These are phyloP conservation scores for Oreochromis niloticus DNA, from an alignment of 2,113 vertebrate genomes.

Conservation along the genomic window DNA sequence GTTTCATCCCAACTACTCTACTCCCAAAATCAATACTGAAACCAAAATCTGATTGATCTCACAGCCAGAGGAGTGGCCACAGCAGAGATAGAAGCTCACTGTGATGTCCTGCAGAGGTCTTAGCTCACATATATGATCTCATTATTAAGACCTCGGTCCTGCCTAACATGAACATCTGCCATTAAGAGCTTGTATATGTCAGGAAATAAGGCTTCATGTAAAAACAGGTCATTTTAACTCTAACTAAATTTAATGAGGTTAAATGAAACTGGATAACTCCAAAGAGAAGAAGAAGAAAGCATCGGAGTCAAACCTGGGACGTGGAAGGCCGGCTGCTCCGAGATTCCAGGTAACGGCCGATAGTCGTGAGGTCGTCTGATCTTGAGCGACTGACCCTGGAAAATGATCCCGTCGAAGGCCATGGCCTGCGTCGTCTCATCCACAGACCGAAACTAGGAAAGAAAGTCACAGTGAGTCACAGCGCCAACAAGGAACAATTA, in stretches of 20 bases:
- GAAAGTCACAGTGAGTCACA: background rate
- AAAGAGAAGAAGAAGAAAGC: background rate
- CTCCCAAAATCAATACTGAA: background rate
- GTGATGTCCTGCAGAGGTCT: background rate
- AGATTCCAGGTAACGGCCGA: constrained; percentile 73
- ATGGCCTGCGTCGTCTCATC: constrained; percentile 78
- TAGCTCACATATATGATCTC: background rate
- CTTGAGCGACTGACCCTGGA: constrained; percentile 76
- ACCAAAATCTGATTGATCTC: background rate
- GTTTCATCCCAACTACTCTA: background rate
- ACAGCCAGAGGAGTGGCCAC: background rate
- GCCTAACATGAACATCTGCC: background rate
- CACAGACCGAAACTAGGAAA: constrained; percentile 70
- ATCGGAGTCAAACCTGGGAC: constrained; percentile 63
- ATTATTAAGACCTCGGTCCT: background rate
- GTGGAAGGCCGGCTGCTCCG: constrained; percentile 74
- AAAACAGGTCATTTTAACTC: background rate
- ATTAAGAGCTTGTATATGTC: background rate
- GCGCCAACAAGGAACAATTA: background rate
- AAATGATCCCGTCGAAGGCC: constrained; percentile 76
- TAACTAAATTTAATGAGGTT: background rate
- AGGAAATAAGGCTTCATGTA: background rate
- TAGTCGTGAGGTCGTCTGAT: constrained; percentile 75
- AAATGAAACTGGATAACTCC: accelerated
- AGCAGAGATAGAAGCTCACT: accelerated